Evolutionary conservation across 2,888 invertebrate genomes (phyloP), one percentile per base, ranked within the genome.

Genomic region (Drosophila aldrichi): DNA sequence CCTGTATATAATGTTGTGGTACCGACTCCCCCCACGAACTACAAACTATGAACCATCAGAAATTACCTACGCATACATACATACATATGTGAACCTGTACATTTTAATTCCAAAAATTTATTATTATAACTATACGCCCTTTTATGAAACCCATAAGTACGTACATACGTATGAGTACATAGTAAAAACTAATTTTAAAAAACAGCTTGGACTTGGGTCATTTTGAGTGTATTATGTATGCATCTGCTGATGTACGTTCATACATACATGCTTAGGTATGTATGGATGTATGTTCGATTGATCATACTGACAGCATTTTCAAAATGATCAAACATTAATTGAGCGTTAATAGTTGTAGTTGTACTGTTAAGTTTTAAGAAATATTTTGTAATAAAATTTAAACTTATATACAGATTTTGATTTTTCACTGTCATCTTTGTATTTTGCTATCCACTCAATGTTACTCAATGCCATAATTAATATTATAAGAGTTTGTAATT

Each of bases 291-390:
- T 40, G 34, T 46, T 34, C 43, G 34, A 40, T 25, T 34, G 68
- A n/a, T n/a, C n/a, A 29, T 52, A 49, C 59, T 60, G 63, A 70
- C 62, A 67, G 71, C 71, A 74, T 68, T 41, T 87, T 83, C 74
- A 71, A 81, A 73, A 79, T 81, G 83, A 84, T 81, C 74, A 81
- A 70, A 77, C 71, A 81, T 69, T 73, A 74, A 81, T 84, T 87
- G 79, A 81, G 74, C 77, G 81, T 72, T 74, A 70, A 74, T 79
- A 82, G 66, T 70, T 84, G 70, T 89, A 88, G 78, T 73, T 78
- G 64, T 85, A 89, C 79, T 84, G 82, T 88, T 88, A 87, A 87
- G 89, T 88, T 88, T 89, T 78, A 82, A 86, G 81, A 79, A 77
- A 81, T 81, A 79, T 81, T 83, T 82, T 88, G 72, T 82, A 87